Conservation (phyloP, 2,113 vertebrate genomes). For the Sigmodon hispidus region DNA sequence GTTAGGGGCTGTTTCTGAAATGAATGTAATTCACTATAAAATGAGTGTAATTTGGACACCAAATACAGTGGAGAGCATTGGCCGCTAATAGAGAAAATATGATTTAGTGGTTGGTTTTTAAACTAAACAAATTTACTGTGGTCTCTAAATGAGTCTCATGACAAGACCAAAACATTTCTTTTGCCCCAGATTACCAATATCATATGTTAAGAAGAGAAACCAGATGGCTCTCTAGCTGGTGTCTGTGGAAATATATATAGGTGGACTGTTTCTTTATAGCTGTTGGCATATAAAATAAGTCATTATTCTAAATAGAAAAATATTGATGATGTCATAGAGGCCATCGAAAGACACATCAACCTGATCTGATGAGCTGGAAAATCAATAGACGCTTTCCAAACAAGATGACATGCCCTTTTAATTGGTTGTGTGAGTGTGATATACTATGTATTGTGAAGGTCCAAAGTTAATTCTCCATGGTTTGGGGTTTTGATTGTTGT, state of each 20-base stretch:
- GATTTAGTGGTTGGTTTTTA: slow-evolving; percentile 87
- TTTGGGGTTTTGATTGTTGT: slow-evolving; percentile 74
- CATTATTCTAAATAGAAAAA: slow-evolving; percentile 91
- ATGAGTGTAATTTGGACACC: slow-evolving; percentile 85
- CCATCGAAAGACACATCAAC: slow-evolving; percentile 87
- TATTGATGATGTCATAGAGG: slow-evolving; percentile 89
- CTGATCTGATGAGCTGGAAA: slow-evolving; percentile 87
- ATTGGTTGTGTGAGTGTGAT: slow-evolving; percentile 86
- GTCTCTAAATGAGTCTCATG: slow-evolving; percentile 86
- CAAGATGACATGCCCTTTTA: slow-evolving; percentile 87
- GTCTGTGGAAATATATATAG: slow-evolving; percentile 86
- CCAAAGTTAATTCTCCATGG: slow-evolving; percentile 84
- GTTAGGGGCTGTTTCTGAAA: slow-evolving; percentile 79
- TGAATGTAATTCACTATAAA: slow-evolving; percentile 85
- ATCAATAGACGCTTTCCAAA: slow-evolving; percentile 90
- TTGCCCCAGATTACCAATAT: slow-evolving; percentile 84
- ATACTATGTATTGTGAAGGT: slow-evolving; percentile 78
- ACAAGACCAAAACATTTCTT: slow-evolving; percentile 84
- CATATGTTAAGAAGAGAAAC: slow-evolving; percentile 84
- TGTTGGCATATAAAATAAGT: slow-evolving; percentile 88
- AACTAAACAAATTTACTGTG: slow-evolving; percentile 87
- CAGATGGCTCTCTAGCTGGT: slow-evolving; percentile 83
- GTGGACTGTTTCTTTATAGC: slow-evolving; percentile 85
- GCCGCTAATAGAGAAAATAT: slow-evolving; percentile 85
- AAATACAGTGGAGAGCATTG: slow-evolving; percentile 80